A percentile compares a stretch with the other conserved stretches of the same genome.
phyloP scores from a whole-genome alignment of 1,140 invertebrate genomes.

The Cydia strobilella region DNA sequence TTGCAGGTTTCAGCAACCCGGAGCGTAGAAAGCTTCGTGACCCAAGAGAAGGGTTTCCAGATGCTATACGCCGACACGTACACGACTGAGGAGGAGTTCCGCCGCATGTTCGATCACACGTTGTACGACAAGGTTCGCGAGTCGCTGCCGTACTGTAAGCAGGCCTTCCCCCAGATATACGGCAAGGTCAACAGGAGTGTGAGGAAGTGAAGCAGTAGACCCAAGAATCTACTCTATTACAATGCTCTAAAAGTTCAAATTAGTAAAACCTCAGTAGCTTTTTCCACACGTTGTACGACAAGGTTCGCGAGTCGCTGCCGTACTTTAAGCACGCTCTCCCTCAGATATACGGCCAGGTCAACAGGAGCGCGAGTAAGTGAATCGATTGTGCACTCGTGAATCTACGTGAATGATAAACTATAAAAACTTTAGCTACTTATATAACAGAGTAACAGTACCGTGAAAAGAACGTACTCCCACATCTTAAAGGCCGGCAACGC shows the following conservation, averaged over 20 bases:
- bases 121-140: conserved; percentile 87
- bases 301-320: conserved; percentile 81
- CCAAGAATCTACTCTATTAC: no score
- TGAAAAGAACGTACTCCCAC: no score
- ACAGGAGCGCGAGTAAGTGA: conserved; percentile 81
- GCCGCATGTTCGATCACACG: conserved; percentile 90
- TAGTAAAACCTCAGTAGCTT: no score
- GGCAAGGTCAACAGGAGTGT: conserved; percentile 88
- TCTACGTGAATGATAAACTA: no score
- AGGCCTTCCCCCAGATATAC: conserved; percentile 91
- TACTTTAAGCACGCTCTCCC: conserved; percentile 88
- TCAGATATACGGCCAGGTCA: conserved; percentile 91
- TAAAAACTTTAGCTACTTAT: no score
- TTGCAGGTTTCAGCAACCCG: conserved; percentile 82
- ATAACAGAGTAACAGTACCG: no score
- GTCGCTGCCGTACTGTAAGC: conserved; percentile 81
- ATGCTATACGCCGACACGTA: conserved; percentile 94
- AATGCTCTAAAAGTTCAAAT: no score
- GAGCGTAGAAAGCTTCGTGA: conserved; percentile 86
- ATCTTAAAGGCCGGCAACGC: no score
- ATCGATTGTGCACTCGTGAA: no score
- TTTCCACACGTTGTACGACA: conserved; percentile 86
- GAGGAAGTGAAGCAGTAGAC: conserved; percentile 59
- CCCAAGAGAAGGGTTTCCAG: conserved; percentile 87
- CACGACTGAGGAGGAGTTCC: conserved; percentile 87